Evolutionary conservation across 2,797 vertebrate species (phyloP).

Genomic region (Poeciliopsis gracilis): DNA sequence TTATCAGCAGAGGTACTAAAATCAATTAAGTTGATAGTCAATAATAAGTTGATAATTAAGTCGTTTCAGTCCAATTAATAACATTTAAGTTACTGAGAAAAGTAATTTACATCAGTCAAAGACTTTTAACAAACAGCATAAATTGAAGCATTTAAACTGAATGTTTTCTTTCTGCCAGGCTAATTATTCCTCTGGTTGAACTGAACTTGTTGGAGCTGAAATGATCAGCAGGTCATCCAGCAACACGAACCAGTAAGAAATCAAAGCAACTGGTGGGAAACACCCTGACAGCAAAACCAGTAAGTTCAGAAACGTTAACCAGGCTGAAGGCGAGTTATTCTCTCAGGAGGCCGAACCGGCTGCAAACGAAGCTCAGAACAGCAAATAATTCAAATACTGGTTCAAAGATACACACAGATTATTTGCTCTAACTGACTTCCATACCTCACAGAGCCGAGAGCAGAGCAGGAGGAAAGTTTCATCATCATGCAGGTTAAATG

Average conservation of each 20-base stretch:
- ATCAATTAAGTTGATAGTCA: too few species aligned
- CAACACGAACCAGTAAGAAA: not conserved
- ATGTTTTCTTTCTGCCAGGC: not conserved
- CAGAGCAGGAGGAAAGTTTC: not conserved
- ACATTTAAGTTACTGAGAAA: too few species aligned
- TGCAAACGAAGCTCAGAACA: slow-evolving; percentile 17
- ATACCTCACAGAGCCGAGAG: not conserved
- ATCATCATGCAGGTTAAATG: too few species aligned
- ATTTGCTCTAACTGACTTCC: not conserved
- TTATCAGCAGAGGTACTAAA: too few species aligned
- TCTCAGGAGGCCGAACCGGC: not conserved
- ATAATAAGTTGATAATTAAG: too few species aligned
- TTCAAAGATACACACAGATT: not conserved
- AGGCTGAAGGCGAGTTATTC: not conserved
- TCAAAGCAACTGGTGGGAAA: slow-evolving; percentile 1
- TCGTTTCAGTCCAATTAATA: too few species aligned
- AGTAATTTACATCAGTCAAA: not conserved
- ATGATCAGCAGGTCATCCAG: not conserved
- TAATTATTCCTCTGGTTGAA: slow-evolving; percentile 3
- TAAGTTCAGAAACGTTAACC: slow-evolving; percentile 14
- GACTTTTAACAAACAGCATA: too few species aligned
- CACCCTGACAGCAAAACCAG: not conserved
- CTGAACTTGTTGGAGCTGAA: slow-evolving; percentile 9
- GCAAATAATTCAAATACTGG: slow-evolving; percentile 14
- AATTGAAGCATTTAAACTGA: not conserved